phyloP scores from a whole-genome alignment of 37 sponge, comb jelly and placozoan species.

The Ianthella basta region DNA sequence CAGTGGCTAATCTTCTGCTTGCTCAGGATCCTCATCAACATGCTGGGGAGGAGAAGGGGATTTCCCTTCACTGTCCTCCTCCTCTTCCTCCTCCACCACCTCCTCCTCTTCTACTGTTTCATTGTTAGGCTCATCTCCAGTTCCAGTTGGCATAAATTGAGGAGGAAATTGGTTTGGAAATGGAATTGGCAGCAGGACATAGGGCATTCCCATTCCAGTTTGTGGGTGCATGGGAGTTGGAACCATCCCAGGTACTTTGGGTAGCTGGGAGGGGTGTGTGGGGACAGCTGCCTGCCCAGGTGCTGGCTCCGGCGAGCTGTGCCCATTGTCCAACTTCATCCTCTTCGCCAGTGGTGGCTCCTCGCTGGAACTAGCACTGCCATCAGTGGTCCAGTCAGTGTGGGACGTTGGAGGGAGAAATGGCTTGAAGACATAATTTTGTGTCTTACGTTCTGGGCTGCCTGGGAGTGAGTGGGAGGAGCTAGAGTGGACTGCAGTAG shows the following conservation, averaged over 20 bases:
- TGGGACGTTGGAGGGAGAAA: background rate
- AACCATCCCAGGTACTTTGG: too few relatives aligned
- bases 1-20: too few relatives aligned
- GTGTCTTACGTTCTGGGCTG: conserved; percentile 10
- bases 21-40: too few relatives aligned
- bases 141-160: background rate
- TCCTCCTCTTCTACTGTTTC: too few relatives aligned
- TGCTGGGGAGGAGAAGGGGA: too few relatives aligned
- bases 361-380: background rate
- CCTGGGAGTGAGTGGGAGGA: conserved; percentile 7
- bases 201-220: background rate
- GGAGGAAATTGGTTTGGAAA: background rate
- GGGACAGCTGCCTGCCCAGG: background rate
- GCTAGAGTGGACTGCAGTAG: background rate
- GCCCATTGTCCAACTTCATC: conserved; percentile 15
- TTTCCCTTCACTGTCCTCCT: too few relatives aligned
- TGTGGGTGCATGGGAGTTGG: background rate
- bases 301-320: conserved; percentile 1
- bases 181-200: conserved; percentile 5
- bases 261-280: background rate
- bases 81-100: too few relatives aligned
- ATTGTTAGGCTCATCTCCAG: too few relatives aligned
- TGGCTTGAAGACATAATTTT: background rate
- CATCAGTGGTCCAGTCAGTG: conserved; percentile 9
- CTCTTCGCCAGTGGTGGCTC: background rate